Evolutionary conservation across 2,113 vertebrate genomes (phyloP).

Genomic region (Enhydra lutris): DNA sequence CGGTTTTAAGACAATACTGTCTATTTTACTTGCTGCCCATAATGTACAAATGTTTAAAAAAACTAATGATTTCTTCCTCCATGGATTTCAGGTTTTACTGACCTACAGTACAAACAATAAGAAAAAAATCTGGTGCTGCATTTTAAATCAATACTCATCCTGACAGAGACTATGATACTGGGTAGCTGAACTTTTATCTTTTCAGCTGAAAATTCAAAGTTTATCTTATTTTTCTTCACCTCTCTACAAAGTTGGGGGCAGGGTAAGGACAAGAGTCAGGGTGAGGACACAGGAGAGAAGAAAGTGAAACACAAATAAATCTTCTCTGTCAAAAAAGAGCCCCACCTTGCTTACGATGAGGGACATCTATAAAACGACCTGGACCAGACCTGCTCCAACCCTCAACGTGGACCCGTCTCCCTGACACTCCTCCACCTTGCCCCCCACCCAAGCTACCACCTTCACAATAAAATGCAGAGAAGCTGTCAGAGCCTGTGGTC

Average conservation of each 20-base stretch:
- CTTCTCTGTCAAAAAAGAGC: constrained; percentile 11
- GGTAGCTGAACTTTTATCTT: background rate
- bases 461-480: constrained; percentile 29
- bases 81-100: background rate
- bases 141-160: constrained; percentile 15
- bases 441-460: background rate
- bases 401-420: background rate
- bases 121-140: background rate
- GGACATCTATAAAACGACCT: background rate
- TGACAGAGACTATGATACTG: background rate
- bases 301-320: background rate
- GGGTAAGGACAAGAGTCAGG: accelerated
- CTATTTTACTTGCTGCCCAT: background rate
- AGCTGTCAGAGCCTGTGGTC: background rate
- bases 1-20: background rate
- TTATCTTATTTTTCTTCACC: background rate
- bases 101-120: background rate
- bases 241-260: background rate
- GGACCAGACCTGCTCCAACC: background rate
- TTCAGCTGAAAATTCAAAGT: background rate
- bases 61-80: background rate
- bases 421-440: background rate
- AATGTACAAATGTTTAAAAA: constrained; percentile 25
- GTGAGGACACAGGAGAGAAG: background rate
- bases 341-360: background rate